A percentile compares a stretch with the other conserved stretches of the same genome.
phyloP scores from a whole-genome alignment of 2,888 invertebrate species.

The Platypus cylindrus region DNA sequence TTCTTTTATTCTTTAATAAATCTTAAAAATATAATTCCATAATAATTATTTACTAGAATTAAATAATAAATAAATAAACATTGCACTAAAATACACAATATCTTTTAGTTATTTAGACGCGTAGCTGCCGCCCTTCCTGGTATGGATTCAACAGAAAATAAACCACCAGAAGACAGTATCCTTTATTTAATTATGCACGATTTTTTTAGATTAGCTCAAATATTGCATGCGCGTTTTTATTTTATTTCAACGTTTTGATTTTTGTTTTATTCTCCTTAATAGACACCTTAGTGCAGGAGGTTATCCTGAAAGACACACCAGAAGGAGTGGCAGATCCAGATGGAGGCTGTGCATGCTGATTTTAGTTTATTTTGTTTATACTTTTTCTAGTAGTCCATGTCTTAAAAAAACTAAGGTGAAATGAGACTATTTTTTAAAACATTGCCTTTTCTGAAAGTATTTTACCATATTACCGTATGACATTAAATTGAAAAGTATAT shows the following conservation, averaged over 20 bases:
- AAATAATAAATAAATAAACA: too few relatives aligned
- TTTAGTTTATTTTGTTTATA: slow-evolving; percentile 15
- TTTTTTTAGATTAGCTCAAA: slow-evolving; percentile 17
- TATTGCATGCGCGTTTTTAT: slow-evolving; percentile 14
- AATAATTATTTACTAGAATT: too few relatives aligned
- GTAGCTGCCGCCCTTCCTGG: slow-evolving; percentile 97
- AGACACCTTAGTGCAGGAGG: slow-evolving; percentile 83
- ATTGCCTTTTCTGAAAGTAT: too few relatives aligned
- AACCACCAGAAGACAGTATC: slow-evolving; percentile 94
- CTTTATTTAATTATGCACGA: slow-evolving; percentile 39
- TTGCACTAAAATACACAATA: too few relatives aligned
- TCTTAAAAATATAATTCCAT: slow-evolving; percentile 4
- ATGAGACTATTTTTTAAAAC: too few relatives aligned
- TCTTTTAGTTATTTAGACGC: slow-evolving; percentile 81
- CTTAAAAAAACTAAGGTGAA: slow-evolving; percentile 72
- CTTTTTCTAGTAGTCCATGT: slow-evolving; percentile 58
- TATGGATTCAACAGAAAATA: slow-evolving; percentile 95
- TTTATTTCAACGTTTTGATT: slow-evolving; percentile 16
- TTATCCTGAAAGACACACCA: slow-evolving; percentile 92
- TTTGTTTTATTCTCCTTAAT: slow-evolving; percentile 47
- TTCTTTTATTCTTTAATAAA: slow-evolving; percentile 16
- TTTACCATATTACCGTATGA: too few relatives aligned
- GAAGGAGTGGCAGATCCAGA: slow-evolving; percentile 88
- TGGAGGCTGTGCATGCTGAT: slow-evolving; percentile 80
- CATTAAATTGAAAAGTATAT: too few relatives aligned